Base-by-base conservation (phyloP, 1,140 invertebrate genomes). In the Bombyx mori region DNA sequence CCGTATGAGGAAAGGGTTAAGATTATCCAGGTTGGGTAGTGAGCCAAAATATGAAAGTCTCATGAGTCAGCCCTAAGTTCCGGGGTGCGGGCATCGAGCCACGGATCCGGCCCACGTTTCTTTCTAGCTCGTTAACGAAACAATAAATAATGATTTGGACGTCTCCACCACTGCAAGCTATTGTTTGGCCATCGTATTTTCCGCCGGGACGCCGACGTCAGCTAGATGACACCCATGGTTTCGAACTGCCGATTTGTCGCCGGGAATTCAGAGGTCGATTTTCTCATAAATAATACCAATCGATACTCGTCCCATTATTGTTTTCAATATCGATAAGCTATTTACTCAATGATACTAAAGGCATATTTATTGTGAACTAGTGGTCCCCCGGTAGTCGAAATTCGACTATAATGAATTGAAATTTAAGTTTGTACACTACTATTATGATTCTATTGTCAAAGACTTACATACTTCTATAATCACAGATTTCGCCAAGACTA, bases 111-210 rank as follows among this genome's bases (percentile, higher is more conserved):
- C 58, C 47, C 58, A 67, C 63, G 65, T 68, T 73, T 68, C 68
- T 75, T 73, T 67, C 62, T 57, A 55, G 71, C 72, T 79, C 76
- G 75, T 81, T 81, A 77, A 71, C 72, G 74, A 79, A 80, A 81
- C 76, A 77, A 80, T 80, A 80, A 80, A 80, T 80, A 78, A 78
- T 78, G 72, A 78, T 78, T 80, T 75, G 69, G 75, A 69, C 63
- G 67, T 76, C 67, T 69, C 68, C 66, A 64, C 60, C 62, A 64
- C 63, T 74, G 69, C 67, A 62, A 49, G 62, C 69, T 68, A 68
- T 80, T 78, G 75, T 80, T 65, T 59, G 58, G 53, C 63, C 55
- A 60, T 76, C 66, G 73, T 67, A 76, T 76, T 75, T 74, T 68
- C 64, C 65, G 68, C 64, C 56, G 61, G 56, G 54, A 52, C 51